Base-by-base conservation (phyloP, 2,113 vertebrate genomes). In the Mesitornis unicolor region DNA sequence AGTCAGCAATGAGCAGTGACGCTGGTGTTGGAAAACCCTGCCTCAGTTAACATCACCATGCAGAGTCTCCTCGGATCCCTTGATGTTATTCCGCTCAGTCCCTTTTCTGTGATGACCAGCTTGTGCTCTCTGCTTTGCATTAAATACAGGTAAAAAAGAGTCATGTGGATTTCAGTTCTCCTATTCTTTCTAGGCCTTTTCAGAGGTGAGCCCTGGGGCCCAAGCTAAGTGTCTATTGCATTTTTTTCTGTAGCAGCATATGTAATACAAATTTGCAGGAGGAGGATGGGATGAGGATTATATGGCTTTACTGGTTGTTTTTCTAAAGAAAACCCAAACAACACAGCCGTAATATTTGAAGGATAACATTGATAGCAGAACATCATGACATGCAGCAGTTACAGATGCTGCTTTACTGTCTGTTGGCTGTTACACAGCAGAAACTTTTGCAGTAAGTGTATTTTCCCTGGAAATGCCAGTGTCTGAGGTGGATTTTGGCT, bases 51-150 rank as follows among this genome's bases (percentile, higher is more conserved):
- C 95, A 94, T 97, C 97, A 94, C 95, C 94, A 98, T 98, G 98
- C 97, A 97, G 97, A 97, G 92, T 96, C 98, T 97, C 93, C 92
- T 85, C 6, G 95, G 97, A 96, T 95, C 97, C 94, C 97, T 92
- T 94, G 93, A 97, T 97, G 97, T 94, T 97, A 93, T 93, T 92
- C 97, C 97, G 95, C 97, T 95, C 95, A 96, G 95, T 93, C 96
- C 97, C 96, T 97, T 98, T 97, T 97, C 97, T 98, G 92, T 97
- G 98, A 99, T 99, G 99, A 98, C 98, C 98, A 98, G 98, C 95
- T 96, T 98, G 93, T 99, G 99, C 97, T 99, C 98, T 85, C 98
- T 99, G 93, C 98, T 99, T 97, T 99, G 99, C 98, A 93, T 99
- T 95, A 98, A 98, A 97, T 99, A 98, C 98, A 99, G 99, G 99